Evolutionary conservation across 2,888 invertebrate species (phyloP).

Genomic region (Cerastis leucographa): DNA sequence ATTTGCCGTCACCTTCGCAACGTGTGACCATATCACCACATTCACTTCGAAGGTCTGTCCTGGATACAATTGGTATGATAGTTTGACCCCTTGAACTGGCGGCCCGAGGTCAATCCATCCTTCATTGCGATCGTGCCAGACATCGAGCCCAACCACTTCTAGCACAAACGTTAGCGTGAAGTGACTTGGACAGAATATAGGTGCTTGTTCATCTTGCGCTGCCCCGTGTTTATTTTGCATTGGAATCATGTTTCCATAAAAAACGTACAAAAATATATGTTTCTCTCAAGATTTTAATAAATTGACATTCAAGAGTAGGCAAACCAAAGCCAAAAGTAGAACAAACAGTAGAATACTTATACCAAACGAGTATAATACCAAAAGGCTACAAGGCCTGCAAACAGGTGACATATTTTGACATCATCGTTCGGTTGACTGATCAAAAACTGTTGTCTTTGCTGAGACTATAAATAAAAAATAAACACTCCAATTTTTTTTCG

Average conservation of each 20-base stretch:
- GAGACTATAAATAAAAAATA: background rate
- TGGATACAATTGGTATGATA: constrained; percentile 81
- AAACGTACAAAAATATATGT: background rate
- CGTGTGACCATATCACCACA: constrained; percentile 83
- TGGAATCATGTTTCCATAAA: background rate
- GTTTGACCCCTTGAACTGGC: constrained; percentile 74
- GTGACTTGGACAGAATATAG: constrained; percentile 60
- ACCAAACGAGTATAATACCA: too few species aligned
- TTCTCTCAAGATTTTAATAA: background rate
- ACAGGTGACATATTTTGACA: constrained; percentile 12
- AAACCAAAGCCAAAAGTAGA: too few species aligned
- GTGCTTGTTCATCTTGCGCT: constrained; percentile 64
- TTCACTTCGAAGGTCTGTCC: constrained; percentile 81
- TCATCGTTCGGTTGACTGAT: background rate
- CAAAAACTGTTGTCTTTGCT: background rate
- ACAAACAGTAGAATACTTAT: too few species aligned
- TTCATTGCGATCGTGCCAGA: constrained; percentile 81
- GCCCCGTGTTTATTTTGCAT: constrained; percentile 53
- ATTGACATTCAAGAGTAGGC: background rate
- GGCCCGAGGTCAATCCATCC: constrained; percentile 76
- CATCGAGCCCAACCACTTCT: constrained; percentile 80
- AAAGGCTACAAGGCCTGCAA: too few species aligned
- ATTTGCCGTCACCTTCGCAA: constrained; percentile 78
- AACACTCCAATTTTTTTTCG: background rate
- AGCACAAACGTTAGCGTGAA: constrained; percentile 85